Conservation (phyloP, 2,113 vertebrate genomes). For the Heloderma charlesbogerti region DNA sequence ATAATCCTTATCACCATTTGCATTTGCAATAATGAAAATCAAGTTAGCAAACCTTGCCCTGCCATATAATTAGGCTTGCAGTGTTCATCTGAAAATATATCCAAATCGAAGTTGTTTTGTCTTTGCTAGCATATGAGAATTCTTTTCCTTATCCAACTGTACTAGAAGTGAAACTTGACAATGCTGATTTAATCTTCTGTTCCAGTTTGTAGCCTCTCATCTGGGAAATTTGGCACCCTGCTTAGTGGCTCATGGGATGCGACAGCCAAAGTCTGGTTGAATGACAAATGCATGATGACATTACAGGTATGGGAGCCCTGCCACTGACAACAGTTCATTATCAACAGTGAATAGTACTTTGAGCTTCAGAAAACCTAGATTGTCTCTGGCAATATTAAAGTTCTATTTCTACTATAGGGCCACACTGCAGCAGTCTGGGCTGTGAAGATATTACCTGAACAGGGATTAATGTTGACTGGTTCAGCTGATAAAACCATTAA, state of each 20-base stretch:
- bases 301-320: slow-evolving; percentile 85
- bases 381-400: slow-evolving; percentile 38
- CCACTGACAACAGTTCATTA: neutral
- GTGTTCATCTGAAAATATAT: neutral
- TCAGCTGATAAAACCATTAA: slow-evolving; percentile 97
- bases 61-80: neutral
- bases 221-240: slow-evolving; percentile 96
- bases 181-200: slow-evolving; percentile 43
- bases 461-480: slow-evolving; percentile 95
- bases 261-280: slow-evolving; percentile 96
- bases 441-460: slow-evolving; percentile 93
- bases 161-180: neutral
- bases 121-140: neutral
- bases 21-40: neutral
- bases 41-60: neutral
- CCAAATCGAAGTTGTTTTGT: neutral
- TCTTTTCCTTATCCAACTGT: neutral
- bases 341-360: neutral
- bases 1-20: neutral
- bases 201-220: slow-evolving; percentile 93
- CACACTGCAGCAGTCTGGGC: slow-evolving; percentile 96
- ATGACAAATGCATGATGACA: slow-evolving; percentile 98
- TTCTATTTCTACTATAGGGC: slow-evolving; percentile 78
- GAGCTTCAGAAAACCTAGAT: slow-evolving; percentile 10
- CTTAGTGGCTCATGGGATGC: slow-evolving; percentile 98